Evolutionary conservation across 2,888 invertebrate genomes (phyloP).

Genomic region (Caenorhabditis sinica): DNA sequence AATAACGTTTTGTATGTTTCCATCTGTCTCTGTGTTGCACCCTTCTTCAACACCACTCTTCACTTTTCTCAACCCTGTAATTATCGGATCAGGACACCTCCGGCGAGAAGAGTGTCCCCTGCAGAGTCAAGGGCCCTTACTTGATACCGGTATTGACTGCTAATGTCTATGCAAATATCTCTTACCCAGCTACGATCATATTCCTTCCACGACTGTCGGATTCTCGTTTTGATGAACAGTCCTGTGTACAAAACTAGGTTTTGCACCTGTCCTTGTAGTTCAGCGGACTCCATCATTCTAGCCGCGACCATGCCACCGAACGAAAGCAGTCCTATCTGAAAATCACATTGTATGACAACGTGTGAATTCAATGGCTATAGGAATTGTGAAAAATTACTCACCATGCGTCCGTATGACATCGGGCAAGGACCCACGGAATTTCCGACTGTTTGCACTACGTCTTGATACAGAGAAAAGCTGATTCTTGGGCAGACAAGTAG

Average conservation of each 20-base stretch:
- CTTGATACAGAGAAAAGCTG: conserved; percentile 67
- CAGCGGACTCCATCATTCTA: conserved; percentile 43
- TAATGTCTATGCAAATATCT: conserved; percentile 60
- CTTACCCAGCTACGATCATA: conserved; percentile 72
- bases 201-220: conserved; percentile 69
- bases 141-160: conserved; percentile 32
- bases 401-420: conserved; percentile 73
- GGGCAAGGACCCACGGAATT: conserved; percentile 37
- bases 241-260: conserved; percentile 70
- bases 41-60: conserved; percentile 9
- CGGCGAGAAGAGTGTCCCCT: conserved; percentile 7
- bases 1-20: conserved; percentile 8
- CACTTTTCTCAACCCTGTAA: conserved; percentile 53
- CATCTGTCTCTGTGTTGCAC: conserved; percentile 20
- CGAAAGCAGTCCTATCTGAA: conserved; percentile 71
- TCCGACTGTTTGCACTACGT: conserved; percentile 63
- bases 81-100: conserved; percentile 61
- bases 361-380: not conserved
- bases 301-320: conserved; percentile 70
- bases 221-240: conserved; percentile 69
- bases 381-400: conserved; percentile 30
- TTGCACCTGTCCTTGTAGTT: conserved; percentile 61
- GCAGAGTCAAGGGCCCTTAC: conserved; percentile 48
- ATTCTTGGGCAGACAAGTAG: conserved; percentile 59
- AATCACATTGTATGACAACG: not conserved